phyloP scores from a whole-genome alignment of 2,888 invertebrate species.

The Cetonia aurata region DNA sequence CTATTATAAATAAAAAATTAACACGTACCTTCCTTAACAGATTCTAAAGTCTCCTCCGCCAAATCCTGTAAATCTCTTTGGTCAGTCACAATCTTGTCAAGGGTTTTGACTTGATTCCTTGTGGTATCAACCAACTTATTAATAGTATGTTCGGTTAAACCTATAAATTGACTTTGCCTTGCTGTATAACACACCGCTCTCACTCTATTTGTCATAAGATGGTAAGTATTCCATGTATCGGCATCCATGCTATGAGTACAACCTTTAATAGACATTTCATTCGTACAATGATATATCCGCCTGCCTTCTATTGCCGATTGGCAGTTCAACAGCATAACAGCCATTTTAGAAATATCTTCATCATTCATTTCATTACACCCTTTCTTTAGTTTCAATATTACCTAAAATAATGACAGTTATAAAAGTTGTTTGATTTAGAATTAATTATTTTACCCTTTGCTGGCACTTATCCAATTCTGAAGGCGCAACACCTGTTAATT shows the following conservation, averaged over 20 bases:
- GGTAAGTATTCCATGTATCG: conserved; percentile 78
- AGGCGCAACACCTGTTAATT: conserved; percentile 70
- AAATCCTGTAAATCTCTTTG: conserved; percentile 60
- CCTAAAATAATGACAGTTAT: conserved; percentile 62
- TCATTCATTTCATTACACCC: conserved; percentile 73
- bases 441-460: conserved; percentile 68
- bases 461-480: conserved; percentile 75
- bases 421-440: not conserved
- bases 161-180: conserved; percentile 75
- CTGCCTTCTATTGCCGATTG: conserved; percentile 75
- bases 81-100: conserved; percentile 59
- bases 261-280: conserved; percentile 73
- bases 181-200: conserved; percentile 77
- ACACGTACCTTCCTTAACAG: conserved; percentile 54
- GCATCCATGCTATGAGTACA: conserved; percentile 77
- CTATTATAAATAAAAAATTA: not conserved
- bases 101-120: conserved; percentile 58
- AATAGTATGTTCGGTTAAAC: conserved; percentile 74
- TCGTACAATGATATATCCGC: conserved; percentile 71
- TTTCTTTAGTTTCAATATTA: conserved; percentile 72
- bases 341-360: conserved; percentile 75
- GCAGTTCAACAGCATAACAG: conserved; percentile 77
- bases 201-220: conserved; percentile 76
- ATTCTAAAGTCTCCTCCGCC: conserved; percentile 59
- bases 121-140: conserved; percentile 72